These are phyloP conservation scores for Apeltes quadracus DNA, from an alignment of 2,113 vertebrate species.

Conservation along the genomic window DNA sequence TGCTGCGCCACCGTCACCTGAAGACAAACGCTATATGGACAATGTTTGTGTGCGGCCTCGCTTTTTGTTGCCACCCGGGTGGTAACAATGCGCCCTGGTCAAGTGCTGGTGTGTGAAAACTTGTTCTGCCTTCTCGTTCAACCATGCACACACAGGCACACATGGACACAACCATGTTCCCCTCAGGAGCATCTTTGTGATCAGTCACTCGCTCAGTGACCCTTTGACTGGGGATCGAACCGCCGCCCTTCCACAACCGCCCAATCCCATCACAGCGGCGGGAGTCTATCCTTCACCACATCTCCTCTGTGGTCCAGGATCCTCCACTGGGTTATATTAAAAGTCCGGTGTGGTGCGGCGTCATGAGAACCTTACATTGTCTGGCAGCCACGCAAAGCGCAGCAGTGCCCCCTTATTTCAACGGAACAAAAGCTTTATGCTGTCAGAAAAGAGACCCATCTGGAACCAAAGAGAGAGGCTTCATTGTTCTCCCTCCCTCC, in stretches of 20 bases:
- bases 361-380: constrained; percentile 49
- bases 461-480: constrained; percentile 60
- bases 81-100: no score
- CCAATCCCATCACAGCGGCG: constrained; percentile 1
- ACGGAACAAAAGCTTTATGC: constrained; percentile 62
- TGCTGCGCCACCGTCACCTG: no score
- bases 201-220: background rate
- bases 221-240: background rate
- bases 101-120: constrained; percentile 5
- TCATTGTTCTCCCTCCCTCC: constrained; percentile 67
- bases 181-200: background rate
- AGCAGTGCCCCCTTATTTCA: constrained; percentile 44
- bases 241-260: background rate
- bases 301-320: constrained; percentile 34
- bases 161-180: background rate
- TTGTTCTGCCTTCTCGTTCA: background rate
- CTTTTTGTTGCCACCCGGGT: no score
- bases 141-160: background rate
- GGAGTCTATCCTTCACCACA: constrained; percentile 35
- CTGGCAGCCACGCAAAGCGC: constrained; percentile 59
- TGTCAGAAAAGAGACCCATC: constrained; percentile 65
- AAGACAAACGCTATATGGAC: no score
- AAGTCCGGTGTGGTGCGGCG: constrained; percentile 17
- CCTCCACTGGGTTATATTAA: constrained; percentile 33
- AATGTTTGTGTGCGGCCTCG: no score